Evolutionary conservation across 2,888 invertebrate genomes (phyloP), one percentile per base, ranked within the genome.

Genomic region (Pomacea canaliculata): DNA sequence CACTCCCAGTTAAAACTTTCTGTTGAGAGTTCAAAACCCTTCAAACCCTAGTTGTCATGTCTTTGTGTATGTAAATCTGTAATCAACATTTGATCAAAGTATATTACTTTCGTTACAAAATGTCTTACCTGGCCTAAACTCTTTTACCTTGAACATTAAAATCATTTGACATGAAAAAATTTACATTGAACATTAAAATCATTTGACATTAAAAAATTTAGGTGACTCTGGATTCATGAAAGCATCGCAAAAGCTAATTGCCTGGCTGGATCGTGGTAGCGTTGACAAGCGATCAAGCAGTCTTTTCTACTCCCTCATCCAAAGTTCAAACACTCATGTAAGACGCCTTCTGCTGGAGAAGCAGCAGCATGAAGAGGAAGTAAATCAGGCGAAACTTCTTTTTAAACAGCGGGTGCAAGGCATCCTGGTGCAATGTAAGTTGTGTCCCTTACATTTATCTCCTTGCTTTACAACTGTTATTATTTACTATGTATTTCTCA

Each of bases 271-370:
- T 88, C 94, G 97, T 18, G 98, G 98, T 0, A 97, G 98, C 90
- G 97, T 97, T 89, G 95, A 94, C 70, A 97, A 97, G 90, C 94
- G 96, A 79, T 97, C 96, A 90, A 94, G 96, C 3, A 97, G 95
- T 89, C 94, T 94, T 66, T 98, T 98, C 91, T 98, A 98, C 91
- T 95, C 97, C 12, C 96, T 98, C 96, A 96, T 98, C 80, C 97
- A 98, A 92, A 87, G 86, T 71, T 96, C 96, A 0, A 97, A 98
- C 92, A 95, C 97, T 0, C 97, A 98, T 88, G 95, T 97, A 12
- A 93, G 97, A 18, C 93, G 97, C 72, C 92, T 98, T 66, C 93
- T 96, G 72, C 94, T 93, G 83, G 97, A 98, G 89, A 97, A 97
- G 91, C 93, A 94, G 79, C 94, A 94, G 80, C 94, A 95, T 85